Evolutionary conservation across 2,797 vertebrate species (phyloP), one percentile per base, ranked within the genome.

Genomic region (Coregonus ussuriensis): DNA sequence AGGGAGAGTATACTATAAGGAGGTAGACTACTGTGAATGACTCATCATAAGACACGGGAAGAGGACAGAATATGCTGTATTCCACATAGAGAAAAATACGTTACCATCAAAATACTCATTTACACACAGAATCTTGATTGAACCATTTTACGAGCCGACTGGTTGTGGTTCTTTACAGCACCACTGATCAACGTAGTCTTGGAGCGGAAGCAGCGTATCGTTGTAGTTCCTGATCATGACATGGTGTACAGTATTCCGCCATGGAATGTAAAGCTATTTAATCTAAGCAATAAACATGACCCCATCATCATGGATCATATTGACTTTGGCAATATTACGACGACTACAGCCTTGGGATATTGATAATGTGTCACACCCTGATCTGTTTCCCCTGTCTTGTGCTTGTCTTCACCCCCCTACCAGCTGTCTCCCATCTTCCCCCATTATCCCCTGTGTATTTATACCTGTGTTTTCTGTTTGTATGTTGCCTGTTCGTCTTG

Each of bases 141-240:
- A 81, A 53, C 82, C 76, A 77, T 87, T 89, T 87, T 74, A 83
- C 75, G 13, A 35, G 16, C 66, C 77, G 77, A 74, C 85, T 81
- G 70, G 70, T 53, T 37, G 3, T 41, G 3, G 4, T 84, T 76
- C 72, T 88, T 87, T 86, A 80, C 83, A 82, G 80, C 83, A 77
- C 80, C 81, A 69, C 80, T 76, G 76, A 82, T 82, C 77, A 72
- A 78, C 75, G 67, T 67, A 53, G 76, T 74, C 74, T 59, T 54
- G 14, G 53, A 77, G 14, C 47, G 11, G 31, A 54, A 79, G 74
- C 71, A 81, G 66, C 54, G 52, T 79, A 82, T 82, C 41, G 0
- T 70, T 87, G 78, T 83, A 84, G 79, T 83, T 79, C 75, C 75
- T 72, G 29, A 86, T 88, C 84, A 76, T 87, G 75, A 77, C 81